A percentile compares a stretch with the other conserved stretches of the same genome.
Evolutionary conservation across 2,797 vertebrate species (phyloP).

Genomic region (Sebastes trivittatus): DNA sequence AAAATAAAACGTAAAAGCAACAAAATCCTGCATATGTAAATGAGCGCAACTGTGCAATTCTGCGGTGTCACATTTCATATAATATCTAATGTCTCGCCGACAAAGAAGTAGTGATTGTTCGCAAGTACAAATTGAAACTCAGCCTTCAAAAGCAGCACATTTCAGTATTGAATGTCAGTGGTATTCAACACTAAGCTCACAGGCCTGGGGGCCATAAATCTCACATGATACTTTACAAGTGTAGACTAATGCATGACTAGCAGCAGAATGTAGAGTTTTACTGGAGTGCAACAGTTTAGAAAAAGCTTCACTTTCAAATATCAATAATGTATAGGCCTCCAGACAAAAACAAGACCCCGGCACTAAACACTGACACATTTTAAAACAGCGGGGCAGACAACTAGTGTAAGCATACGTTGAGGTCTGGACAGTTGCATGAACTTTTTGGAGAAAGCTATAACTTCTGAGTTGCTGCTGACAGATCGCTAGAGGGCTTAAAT

Average conservation of each 20-base stretch:
- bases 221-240: slow-evolving; percentile 15
- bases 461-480: background rate
- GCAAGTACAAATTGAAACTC: background rate
- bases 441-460: slow-evolving; percentile 3
- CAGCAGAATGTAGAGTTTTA: slow-evolving; percentile 12
- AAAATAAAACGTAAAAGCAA: too few species aligned
- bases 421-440: slow-evolving; percentile 25
- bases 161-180: background rate
- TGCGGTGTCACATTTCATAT: background rate
- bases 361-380: slow-evolving; percentile 36
- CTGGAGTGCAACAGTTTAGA: slow-evolving; percentile 34
- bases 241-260: background rate
- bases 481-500: background rate
- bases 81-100: background rate
- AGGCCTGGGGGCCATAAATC: slow-evolving; percentile 2
- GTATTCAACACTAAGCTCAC: background rate
- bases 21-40: too few species aligned
- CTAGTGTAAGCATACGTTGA: slow-evolving; percentile 26
- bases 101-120: background rate
- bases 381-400: slow-evolving; percentile 29
- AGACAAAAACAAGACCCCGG: slow-evolving; percentile 36
- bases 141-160: background rate
- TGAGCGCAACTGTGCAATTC: background rate
- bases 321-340: slow-evolving; percentile 30
- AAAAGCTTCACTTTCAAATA: slow-evolving; percentile 40